Evolutionary conservation across 2,888 invertebrate species (phyloP).

Genomic region (Hypsopygia costalis): DNA sequence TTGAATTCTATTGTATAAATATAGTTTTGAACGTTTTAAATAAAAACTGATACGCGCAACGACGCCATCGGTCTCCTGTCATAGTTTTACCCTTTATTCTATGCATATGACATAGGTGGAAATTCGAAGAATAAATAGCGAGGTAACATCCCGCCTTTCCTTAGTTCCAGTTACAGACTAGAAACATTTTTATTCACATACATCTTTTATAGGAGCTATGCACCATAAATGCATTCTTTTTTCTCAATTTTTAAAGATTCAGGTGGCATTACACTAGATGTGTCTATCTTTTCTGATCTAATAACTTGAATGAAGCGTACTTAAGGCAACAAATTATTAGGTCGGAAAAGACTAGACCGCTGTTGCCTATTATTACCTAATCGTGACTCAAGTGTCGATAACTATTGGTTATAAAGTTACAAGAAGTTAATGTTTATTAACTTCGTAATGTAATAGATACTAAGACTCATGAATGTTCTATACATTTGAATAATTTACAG

Average conservation of each 20-base stretch:
- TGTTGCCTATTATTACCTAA: not conserved
- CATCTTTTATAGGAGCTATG: too few relatives aligned
- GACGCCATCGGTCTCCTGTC: too few relatives aligned
- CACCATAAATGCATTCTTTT: too few relatives aligned
- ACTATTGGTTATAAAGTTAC: not conserved
- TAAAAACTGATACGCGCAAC: too few relatives aligned
- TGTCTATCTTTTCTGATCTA: slow-evolving; percentile 8
- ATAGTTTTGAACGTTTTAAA: too few relatives aligned
- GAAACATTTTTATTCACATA: not conserved
- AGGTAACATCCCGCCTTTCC: not conserved
- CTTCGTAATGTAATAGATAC: too few relatives aligned
- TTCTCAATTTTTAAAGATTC: too few relatives aligned
- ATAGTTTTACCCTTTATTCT: too few relatives aligned
- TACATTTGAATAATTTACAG: too few relatives aligned
- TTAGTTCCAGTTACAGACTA: not conserved
- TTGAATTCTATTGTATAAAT: too few relatives aligned
- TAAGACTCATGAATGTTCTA: too few relatives aligned
- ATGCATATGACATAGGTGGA: not conserved
- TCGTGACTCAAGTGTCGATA: slow-evolving; percentile 4
- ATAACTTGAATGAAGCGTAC: slow-evolving; percentile 3
- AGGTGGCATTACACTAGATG: not conserved
- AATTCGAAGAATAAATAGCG: slow-evolving; percentile 3
- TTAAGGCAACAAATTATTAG: slow-evolving; percentile 7
- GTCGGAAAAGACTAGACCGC: slow-evolving; percentile 2
- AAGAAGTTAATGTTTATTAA: too few relatives aligned